Conservation (phyloP, 1,140 invertebrate genomes). For the Halesus radiatus region DNA sequence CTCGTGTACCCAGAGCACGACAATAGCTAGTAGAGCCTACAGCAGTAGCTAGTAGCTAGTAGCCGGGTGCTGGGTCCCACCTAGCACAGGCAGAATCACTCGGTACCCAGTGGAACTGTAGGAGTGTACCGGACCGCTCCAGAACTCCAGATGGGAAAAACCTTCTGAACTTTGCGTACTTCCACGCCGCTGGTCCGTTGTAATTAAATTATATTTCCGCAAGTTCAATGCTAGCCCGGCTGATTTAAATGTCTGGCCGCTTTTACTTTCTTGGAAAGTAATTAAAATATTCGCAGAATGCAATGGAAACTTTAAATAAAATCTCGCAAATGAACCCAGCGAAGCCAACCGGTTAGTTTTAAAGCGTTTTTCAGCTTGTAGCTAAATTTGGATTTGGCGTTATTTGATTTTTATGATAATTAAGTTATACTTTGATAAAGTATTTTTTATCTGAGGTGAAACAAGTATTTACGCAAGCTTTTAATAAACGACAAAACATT, state of each 20-base stretch:
- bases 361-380: not conserved
- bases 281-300: constrained; percentile 34
- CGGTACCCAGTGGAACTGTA: too few species aligned
- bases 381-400: not conserved
- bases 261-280: constrained; percentile 30
- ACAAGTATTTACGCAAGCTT: too few species aligned
- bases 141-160: not conserved
- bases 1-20: not conserved
- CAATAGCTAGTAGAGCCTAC: not conserved
- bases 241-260: constrained; percentile 26
- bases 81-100: too few species aligned
- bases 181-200: constrained; percentile 13
- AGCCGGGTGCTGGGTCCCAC: not conserved
- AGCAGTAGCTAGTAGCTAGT: not conserved
- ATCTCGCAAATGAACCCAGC: not conserved
- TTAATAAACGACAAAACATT: too few species aligned
- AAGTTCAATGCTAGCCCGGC: constrained; percentile 27
- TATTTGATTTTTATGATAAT: too few species aligned
- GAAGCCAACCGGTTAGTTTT: not conserved
- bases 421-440: too few species aligned
- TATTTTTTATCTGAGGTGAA: too few species aligned
- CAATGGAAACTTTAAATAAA: constrained; percentile 6
- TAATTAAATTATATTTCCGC: constrained; percentile 35
- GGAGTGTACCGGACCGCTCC: not conserved
- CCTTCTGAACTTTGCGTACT: constrained; percentile 28